phyloP scores from a whole-genome alignment of 2,113 vertebrate genomes.

The Sebastes schlegelii region DNA sequence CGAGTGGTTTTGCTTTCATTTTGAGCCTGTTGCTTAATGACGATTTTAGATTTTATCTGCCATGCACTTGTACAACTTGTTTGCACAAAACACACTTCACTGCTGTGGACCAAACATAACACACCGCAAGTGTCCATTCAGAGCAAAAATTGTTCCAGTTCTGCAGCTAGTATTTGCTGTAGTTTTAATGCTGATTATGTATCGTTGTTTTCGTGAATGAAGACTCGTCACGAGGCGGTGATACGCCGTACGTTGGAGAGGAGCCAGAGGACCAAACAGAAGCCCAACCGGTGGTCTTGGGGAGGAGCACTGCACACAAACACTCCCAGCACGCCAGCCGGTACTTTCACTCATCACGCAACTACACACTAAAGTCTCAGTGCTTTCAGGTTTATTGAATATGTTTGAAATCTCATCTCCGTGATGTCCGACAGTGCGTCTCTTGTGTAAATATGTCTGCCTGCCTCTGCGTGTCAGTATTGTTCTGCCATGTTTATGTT shows the following conservation, averaged over 20 bases:
- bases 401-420: slow-evolving; percentile 16
- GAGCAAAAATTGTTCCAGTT: neutral
- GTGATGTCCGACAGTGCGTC: slow-evolving; percentile 18
- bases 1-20: neutral
- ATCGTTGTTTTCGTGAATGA: slow-evolving; percentile 16
- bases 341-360: slow-evolving; percentile 73
- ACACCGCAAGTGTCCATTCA: neutral
- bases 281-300: slow-evolving; percentile 93
- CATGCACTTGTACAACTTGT: neutral
- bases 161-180: neutral
- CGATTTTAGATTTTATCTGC: neutral
- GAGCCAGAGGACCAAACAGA: slow-evolving; percentile 89
- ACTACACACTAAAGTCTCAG: neutral
- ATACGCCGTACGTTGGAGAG: slow-evolving; percentile 91
- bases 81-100: neutral
- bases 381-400: slow-evolving; percentile 39
- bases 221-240: slow-evolving; percentile 94
- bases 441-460: slow-evolving; percentile 59
- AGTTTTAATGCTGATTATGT: neutral
- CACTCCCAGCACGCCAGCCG: slow-evolving; percentile 79
- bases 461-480: slow-evolving; percentile 73
- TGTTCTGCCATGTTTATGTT: slow-evolving; percentile 66
- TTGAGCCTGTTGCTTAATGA: neutral
- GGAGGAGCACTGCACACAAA: slow-evolving; percentile 86
- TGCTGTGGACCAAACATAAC: neutral